Percentiles rank a stretch among this genome's conserved stretches.
Evolutionary conservation across 2,797 vertebrate genomes (phyloP).

Genomic region (Chelidonichthys spinosus): DNA sequence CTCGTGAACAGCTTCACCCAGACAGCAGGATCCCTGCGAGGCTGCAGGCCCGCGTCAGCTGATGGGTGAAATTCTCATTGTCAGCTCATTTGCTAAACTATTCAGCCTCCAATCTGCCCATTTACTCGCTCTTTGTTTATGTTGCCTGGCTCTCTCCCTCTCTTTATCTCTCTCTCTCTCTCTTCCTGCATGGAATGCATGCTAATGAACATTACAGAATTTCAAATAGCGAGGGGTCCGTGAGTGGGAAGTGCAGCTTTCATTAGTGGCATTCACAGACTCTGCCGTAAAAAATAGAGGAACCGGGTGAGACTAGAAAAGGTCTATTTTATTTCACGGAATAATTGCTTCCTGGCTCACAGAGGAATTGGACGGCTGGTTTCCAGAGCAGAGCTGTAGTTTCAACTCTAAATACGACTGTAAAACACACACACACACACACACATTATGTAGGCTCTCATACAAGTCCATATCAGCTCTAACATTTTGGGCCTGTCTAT

Average conservation of each 20-base stretch:
- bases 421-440: not conserved
- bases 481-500: not conserved
- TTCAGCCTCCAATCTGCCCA: slow-evolving; percentile 55
- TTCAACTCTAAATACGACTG: slow-evolving; percentile 16
- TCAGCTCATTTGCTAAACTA: slow-evolving; percentile 64
- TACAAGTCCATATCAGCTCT: not conserved
- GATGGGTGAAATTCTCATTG: slow-evolving; percentile 54
- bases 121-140: slow-evolving; percentile 61
- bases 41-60: slow-evolving; percentile 12
- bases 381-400: slow-evolving; percentile 5
- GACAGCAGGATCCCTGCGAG: slow-evolving; percentile 28
- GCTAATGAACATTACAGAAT: slow-evolving; percentile 48
- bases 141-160: slow-evolving; percentile 19
- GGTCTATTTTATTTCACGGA: slow-evolving; percentile 8
- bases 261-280: slow-evolving; percentile 38
- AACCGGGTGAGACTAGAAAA: slow-evolving; percentile 1
- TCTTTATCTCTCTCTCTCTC: slow-evolving; percentile 48
- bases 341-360: slow-evolving; percentile 36
- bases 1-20: slow-evolving; percentile 13
- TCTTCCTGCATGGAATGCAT: slow-evolving; percentile 50
- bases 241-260: not conserved
- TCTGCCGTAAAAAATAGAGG: not conserved
- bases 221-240: slow-evolving; percentile 32
- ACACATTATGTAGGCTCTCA: not conserved
- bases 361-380: slow-evolving; percentile 13